These are phyloP conservation scores for Hipparchia sbordonii DNA, from an alignment of 2,888 invertebrate genomes.

Conservation along the genomic window DNA sequence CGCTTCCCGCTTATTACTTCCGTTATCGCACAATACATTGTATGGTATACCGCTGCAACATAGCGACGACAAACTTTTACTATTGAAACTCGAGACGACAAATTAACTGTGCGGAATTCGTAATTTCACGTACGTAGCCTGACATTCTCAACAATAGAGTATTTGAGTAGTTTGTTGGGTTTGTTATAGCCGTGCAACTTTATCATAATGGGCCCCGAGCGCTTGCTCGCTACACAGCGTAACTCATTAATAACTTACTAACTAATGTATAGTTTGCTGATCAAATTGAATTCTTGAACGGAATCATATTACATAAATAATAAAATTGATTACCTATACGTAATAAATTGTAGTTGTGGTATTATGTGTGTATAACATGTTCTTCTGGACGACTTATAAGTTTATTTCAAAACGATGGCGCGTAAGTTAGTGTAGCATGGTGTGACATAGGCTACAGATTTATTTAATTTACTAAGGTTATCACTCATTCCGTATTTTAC, in stretches of 20 bases:
- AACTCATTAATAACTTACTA: slow-evolving; percentile 16
- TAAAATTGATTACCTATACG: too few species aligned
- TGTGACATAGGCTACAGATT: too few species aligned
- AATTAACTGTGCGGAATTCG: slow-evolving; percentile 39
- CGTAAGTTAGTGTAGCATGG: too few species aligned
- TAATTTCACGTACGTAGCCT: slow-evolving; percentile 32
- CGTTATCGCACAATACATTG: neutral
- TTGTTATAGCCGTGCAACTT: slow-evolving; percentile 20
- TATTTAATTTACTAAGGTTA: too few species aligned
- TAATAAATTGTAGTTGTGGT: too few species aligned
- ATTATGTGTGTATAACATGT: too few species aligned
- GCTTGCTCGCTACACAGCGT: neutral
- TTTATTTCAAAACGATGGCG: too few species aligned
- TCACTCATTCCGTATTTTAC: too few species aligned
- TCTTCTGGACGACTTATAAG: too few species aligned
- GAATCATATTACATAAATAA: too few species aligned
- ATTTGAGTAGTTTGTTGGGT: slow-evolving; percentile 25
- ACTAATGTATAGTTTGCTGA: neutral
- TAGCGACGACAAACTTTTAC: slow-evolving; percentile 28
- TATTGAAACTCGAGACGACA: slow-evolving; percentile 33
- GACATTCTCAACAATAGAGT: slow-evolving; percentile 29
- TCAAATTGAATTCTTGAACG: neutral
- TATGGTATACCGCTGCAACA: slow-evolving; percentile 12
- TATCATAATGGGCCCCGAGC: slow-evolving; percentile 14
- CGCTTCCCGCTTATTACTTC: neutral